Evolutionary conservation across 2,888 invertebrate species (phyloP), one percentile per base, ranked within the genome.

Genomic region (Diadromus collaris): DNA sequence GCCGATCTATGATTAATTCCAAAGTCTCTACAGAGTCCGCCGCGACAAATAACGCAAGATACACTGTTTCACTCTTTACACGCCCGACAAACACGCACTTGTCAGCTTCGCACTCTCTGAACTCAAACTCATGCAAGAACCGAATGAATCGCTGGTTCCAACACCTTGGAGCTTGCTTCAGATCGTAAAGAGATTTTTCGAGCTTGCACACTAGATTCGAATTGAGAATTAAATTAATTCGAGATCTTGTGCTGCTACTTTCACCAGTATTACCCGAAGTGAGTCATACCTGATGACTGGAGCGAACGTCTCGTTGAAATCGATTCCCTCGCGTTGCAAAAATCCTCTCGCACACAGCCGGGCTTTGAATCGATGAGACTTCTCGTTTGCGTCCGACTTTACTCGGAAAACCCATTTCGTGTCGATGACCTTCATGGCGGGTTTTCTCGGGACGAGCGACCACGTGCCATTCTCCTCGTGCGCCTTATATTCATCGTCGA

Each of bases 161-260:
- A 29, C 76, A 69, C 58, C 83, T 78, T 34, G 84, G 83, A 16
- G 85, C 82, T 81, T 86, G 85, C 61, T 85, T 87, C 9, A 86
- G 63, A 10, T 86, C 85, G 74, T 86, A 87, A 13, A 86, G 68
- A 54, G 83, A 82, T 71, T 81, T 86, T 16, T 73, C 80, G n/a
- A 86, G 58, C 41, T 70, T 72, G 44, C 84, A 84, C 27, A 69
- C 65, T 1, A 29, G 27, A 48, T 6, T n/a, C n/a, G n/a, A n/a
- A n/a, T n/a, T n/a, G n/a, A n/a, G n/a, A 32, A 41, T 10, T 41
- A 7, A 9, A 41, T 41, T 2, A 41, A 5, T n/a, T 44, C 44
- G n/a, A 44, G 41, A 44, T 44, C 5, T 16, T n/a, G 4, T 44
- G n/a, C 44, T 5, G 44, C 44, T 5, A 44, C 16, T 5, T 2